Percentiles rank a stretch among this genome's conserved stretches.
These are phyloP conservation scores for Gopherus evgoodei DNA, from an alignment of 2,113 vertebrate genomes.

Conservation along the genomic window DNA sequence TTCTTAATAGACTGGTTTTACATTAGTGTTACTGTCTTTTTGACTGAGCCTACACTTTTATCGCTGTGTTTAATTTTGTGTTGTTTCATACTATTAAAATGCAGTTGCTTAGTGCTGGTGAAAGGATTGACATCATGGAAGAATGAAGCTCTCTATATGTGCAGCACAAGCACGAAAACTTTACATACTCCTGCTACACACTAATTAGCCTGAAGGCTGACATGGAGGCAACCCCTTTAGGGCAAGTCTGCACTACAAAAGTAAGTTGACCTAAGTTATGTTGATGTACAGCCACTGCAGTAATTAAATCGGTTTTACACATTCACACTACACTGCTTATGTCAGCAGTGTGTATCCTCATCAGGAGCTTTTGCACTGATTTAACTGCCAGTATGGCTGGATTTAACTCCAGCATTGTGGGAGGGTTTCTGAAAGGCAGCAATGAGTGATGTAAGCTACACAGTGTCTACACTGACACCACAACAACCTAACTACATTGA, in stretches of 20 bases:
- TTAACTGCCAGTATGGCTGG: background rate
- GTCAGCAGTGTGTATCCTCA: background rate
- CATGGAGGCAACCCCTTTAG: background rate
- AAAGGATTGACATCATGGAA: background rate
- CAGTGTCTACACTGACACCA: background rate
- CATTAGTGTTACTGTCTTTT: background rate
- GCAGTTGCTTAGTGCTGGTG: background rate
- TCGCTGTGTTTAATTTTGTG: background rate
- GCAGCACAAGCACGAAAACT: accelerated
- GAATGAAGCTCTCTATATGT: background rate
- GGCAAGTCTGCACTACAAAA: background rate
- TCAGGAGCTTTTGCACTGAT: background rate
- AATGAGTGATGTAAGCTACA: background rate
- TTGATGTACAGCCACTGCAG: background rate
- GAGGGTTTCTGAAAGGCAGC: background rate
- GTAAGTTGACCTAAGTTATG: background rate
- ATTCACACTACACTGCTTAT: background rate
- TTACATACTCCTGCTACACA: background rate
- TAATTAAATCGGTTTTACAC: background rate
- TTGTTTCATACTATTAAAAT: background rate
- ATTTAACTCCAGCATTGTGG: background rate
- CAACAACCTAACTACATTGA: background rate
- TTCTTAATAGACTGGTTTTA: conserved; percentile 38
- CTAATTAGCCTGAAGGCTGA: background rate
- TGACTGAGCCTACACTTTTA: background rate